phyloP scores from a whole-genome alignment of 2,888 invertebrate species.

The Vesta saturnalis region DNA sequence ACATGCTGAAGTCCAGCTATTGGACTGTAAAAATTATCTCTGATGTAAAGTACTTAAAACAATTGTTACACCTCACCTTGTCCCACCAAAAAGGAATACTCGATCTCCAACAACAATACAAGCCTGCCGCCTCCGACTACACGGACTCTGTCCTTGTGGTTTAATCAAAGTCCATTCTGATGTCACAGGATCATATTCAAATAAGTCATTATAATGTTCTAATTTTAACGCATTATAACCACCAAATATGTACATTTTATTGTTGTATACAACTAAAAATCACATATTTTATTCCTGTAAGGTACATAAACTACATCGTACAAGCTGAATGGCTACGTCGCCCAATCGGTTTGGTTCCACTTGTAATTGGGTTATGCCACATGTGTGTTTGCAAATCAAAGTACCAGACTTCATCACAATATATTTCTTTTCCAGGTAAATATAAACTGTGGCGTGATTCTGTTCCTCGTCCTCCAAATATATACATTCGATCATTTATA shows the following conservation, averaged over 20 bases:
- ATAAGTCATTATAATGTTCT: constrained; percentile 86
- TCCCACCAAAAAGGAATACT: constrained; percentile 90
- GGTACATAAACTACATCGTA: constrained; percentile 62
- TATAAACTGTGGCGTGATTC: constrained; percentile 71
- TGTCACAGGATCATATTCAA: constrained; percentile 73
- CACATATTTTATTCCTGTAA: constrained; percentile 54
- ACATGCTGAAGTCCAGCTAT: constrained; percentile 28
- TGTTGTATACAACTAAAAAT: constrained; percentile 83
- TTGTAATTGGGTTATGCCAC: constrained; percentile 73
- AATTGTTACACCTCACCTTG: constrained; percentile 69
- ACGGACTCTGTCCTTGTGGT: constrained; percentile 70
- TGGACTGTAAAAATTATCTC: constrained; percentile 24
- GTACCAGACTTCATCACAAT: constrained; percentile 80
- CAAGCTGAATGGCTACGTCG: constrained; percentile 92
- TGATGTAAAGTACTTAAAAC: not conserved
- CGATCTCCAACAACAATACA: constrained; percentile 78
- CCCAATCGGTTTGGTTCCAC: constrained; percentile 78
- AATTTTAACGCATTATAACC: constrained; percentile 84
- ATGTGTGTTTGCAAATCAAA: constrained; percentile 75
- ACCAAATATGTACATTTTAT: constrained; percentile 87
- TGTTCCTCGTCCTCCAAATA: constrained; percentile 87
- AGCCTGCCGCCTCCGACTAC: constrained; percentile 79
- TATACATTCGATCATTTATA: constrained; percentile 81
- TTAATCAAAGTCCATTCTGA: constrained; percentile 71
- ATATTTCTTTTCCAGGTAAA: constrained; percentile 76